Evolutionary conservation across 2,888 invertebrate genomes (phyloP), one percentile per base, ranked within the genome.

Genomic region (Chloroclystis v-ata): DNA sequence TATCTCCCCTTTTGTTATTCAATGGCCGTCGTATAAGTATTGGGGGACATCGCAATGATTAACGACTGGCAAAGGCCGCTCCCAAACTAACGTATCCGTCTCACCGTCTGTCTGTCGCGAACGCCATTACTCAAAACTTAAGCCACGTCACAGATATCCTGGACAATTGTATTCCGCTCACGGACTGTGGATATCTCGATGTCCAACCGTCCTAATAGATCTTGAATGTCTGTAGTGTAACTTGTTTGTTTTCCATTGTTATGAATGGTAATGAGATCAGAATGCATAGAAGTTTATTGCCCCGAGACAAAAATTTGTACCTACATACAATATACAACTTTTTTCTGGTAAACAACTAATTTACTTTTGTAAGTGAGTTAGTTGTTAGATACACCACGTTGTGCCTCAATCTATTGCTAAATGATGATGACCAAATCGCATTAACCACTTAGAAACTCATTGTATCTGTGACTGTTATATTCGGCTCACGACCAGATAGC

Each of bases 81-180:
- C 58, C 54, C 53, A 49, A 49, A 47, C 49, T 50, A 50, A 55
- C 55, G 49, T 57, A 55, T 53, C 47, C 49, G 64, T 63, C 59
- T 63, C 60, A 62, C 56, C 52, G 60, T 61, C 59, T 67, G 64
- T 66, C 66, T 47, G 54, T 56, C 57, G 63, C 68, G 64, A 74
- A 41, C 52, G 47, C 47, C 47, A 56, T 75, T 72, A 75, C 75
- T 75, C 74, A 74, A 72, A 72, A 65, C 65, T 61, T 67, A 65
- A 68, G 70, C 70, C 63, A 61, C 65, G 74, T 72, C 72, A 72
- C 72, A 69, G 60, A 74, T 72, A 69, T 65, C 61, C 67, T 61
- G 72, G 69, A 73, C 74, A 72, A 69, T 65, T 67, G 50, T 50
- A 50, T 50, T 50, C 50, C 38, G 46, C 65, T 58, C 72, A 71